phyloP scores from a whole-genome alignment of 53 echinoderm and acorn worm species.

The Crossaster papposus region DNA sequence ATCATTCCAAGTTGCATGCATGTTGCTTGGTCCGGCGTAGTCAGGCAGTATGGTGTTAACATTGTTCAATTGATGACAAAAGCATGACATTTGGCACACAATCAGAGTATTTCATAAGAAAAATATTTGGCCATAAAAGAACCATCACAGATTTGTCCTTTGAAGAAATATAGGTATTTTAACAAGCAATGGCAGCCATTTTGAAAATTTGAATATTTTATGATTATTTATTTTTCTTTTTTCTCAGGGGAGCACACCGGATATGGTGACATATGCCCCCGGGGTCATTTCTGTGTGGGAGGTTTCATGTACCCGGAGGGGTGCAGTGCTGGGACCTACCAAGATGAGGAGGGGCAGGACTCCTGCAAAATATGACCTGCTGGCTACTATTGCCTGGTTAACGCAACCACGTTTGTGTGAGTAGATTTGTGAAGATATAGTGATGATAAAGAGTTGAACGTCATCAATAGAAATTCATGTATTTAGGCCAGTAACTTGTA shows the following conservation, averaged over 20 bases:
- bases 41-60: no score
- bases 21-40: no score
- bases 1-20: no score
- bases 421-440: background rate
- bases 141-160: no score
- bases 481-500: no score
- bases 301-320: slow-evolving; percentile 80
- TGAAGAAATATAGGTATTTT: no score
- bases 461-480: background rate
- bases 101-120: no score
- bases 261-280: slow-evolving; percentile 88
- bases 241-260: slow-evolving; percentile 86
- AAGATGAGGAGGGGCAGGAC: slow-evolving; percentile 85
- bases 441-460: background rate
- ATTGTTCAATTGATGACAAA: no score
- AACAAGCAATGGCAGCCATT: no score
- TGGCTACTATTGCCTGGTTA: slow-evolving; percentile 89
- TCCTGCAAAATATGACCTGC: slow-evolving; percentile 82
- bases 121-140: no score
- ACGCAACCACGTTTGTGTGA: slow-evolving; percentile 81
- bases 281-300: slow-evolving; percentile 77
- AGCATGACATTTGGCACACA: no score
- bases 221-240: background rate
- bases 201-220: background rate
- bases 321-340: slow-evolving; percentile 88